Conservation (phyloP, 2,113 vertebrate genomes). For the Prinia subflava region DNA sequence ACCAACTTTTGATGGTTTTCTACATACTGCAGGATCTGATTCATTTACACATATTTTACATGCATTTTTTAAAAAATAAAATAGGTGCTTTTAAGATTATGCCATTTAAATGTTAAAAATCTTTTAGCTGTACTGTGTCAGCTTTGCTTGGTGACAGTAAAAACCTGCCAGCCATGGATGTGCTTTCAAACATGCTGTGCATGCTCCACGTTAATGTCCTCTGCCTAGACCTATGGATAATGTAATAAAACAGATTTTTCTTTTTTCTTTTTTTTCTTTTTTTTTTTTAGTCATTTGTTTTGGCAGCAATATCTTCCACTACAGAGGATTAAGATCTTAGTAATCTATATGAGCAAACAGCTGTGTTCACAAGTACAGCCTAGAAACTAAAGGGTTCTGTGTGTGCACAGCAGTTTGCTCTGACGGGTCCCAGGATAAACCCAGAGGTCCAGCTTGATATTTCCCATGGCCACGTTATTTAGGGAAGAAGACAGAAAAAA, state of each 20-base stretch:
- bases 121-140: not conserved
- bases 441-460: not conserved
- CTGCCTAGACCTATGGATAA: not conserved
- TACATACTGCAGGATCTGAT: fast-evolving
- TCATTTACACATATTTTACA: fast-evolving
- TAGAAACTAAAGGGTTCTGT: not conserved
- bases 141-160: not conserved
- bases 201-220: not conserved
- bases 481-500: not conserved
- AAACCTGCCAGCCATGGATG: not conserved
- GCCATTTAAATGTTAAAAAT: not conserved
- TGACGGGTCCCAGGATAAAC: not conserved
- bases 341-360: not conserved
- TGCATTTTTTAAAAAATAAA: not conserved
- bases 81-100: not conserved
- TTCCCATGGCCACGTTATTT: not conserved
- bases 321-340: not conserved
- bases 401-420: not conserved
- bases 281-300: not conserved
- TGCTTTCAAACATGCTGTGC: not conserved
- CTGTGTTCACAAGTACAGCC: not conserved
- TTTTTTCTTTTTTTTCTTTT: too few species aligned
- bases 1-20: fast-evolving
- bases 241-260: not conserved
- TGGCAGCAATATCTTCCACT: not conserved